phyloP scores from a whole-genome alignment of 2,888 invertebrate genomes.

The Pristionchus mayeri region DNA sequence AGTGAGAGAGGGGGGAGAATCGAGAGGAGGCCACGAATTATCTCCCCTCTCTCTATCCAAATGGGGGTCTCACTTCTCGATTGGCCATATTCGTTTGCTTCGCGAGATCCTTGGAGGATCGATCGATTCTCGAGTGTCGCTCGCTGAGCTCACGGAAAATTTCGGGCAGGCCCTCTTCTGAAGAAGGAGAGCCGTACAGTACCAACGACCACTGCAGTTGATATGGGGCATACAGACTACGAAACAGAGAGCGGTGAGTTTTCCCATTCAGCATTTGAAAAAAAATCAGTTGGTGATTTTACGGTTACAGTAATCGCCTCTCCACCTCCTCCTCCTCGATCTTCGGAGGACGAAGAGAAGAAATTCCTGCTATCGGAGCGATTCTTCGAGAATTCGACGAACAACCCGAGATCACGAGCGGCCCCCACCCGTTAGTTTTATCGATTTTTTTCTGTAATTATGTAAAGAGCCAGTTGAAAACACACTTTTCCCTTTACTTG shows the following conservation, averaged over 20 bases:
- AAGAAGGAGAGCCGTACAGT: conserved; percentile 29
- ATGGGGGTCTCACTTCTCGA: conserved; percentile 37
- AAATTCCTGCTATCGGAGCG: conserved; percentile 13
- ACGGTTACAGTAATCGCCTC: conserved; percentile 26
- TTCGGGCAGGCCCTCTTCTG: conserved; percentile 27
- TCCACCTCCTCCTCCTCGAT: background rate
- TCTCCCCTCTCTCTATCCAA: no score
- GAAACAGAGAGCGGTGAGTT: conserved; percentile 14
- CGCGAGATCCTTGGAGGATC: conserved; percentile 31
- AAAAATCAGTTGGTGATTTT: no score
- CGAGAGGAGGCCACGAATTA: background rate
- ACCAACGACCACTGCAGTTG: background rate
- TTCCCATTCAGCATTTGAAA: background rate
- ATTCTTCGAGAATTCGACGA: conserved; percentile 37
- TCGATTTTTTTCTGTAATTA: no score
- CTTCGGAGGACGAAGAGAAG: conserved; percentile 7
- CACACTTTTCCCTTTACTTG: no score
- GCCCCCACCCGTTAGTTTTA: conserved; percentile 26
- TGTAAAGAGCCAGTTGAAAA: no score
- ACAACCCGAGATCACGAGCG: background rate
- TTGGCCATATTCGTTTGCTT: conserved; percentile 25
- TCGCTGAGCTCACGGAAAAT: conserved; percentile 31
- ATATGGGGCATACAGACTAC: background rate
- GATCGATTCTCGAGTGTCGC: conserved; percentile 12
- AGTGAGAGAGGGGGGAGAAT: background rate